Conservation (phyloP, 2,888 invertebrate species). For the Drosophila merina region DNA sequence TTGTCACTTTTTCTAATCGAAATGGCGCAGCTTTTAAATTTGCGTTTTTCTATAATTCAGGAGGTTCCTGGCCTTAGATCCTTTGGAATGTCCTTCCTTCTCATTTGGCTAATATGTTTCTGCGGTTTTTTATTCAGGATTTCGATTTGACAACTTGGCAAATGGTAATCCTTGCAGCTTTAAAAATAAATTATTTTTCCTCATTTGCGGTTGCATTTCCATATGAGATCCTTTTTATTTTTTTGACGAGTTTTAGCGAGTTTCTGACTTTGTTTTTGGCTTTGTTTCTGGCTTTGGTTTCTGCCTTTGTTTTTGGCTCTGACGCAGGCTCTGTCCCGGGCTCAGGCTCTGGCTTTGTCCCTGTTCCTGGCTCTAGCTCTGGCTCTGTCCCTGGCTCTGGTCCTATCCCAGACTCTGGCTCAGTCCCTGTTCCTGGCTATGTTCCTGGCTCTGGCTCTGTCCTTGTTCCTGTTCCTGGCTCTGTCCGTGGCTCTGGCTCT, state of each 20-base stretch:
- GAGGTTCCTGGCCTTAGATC: too few relatives aligned
- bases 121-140: not conserved
- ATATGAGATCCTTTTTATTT: not conserved
- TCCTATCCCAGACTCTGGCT: too few relatives aligned
- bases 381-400: too few relatives aligned
- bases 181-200: not conserved
- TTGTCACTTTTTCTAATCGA: slow-evolving; percentile 31
- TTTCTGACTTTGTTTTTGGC: not conserved
- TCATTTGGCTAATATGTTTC: not conserved
- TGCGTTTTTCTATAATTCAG: not conserved
- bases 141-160: too few relatives aligned
- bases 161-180: not conserved
- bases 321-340: too few relatives aligned
- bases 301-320: too few relatives aligned
- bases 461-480: too few relatives aligned
- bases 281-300: too few relatives aligned
- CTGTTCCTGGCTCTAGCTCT: too few relatives aligned
- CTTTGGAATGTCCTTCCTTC: not conserved
- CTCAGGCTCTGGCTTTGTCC: too few relatives aligned
- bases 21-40: slow-evolving; percentile 3
- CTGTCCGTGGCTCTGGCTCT: too few relatives aligned
- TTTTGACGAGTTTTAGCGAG: not conserved
- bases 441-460: not conserved
- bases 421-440: not conserved
- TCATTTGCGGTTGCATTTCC: not conserved